Evolutionary conservation across 2,113 vertebrate species (phyloP), one percentile per base, ranked within the genome.

Genomic region (Calyptomena viridis): DNA sequence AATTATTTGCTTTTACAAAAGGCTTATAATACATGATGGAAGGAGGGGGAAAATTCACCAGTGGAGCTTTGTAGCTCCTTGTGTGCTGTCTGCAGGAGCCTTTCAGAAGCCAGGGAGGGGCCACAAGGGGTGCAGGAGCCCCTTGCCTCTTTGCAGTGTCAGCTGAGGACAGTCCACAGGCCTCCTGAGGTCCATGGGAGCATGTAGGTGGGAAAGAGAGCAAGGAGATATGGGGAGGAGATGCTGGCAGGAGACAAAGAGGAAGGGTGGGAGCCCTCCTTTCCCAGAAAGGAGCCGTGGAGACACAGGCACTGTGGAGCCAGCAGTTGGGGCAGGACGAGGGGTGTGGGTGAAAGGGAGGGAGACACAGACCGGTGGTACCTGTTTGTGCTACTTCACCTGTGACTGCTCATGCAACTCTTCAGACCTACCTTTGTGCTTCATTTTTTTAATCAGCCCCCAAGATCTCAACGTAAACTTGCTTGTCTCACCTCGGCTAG

Each of bases 51-150:
- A 58, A 71, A 33, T 23, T 49, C 58, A 72, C 15, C 7, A 5
- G n/a, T 46, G 40, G n/a, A 28, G 15, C 47, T 90, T 18, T 4
- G 2, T 58, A 40, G 19, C 53, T 77, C 28, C n/a, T 78, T 69
- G n/a, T 49, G 15, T 58, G 40, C n/a, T 49, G 56, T 40, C 50
- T 19, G 5, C 31, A 74, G 63, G 33, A 66, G 67, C 14, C 11
- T 62, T 84, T 71, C 4, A 5, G 71, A 58, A 86, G 59, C 28
- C 30, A 63, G 59, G 30, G 81, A 74, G 39, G n/a, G 27, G 7
- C 9, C 31, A 37, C 3, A 14, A 35, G 19, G n/a, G 0, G 1
- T 7, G 3, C 1, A 2, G 23, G 33, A 64, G 19, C 13, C 19
- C 24, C 37, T 83, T 0, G 1, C 1, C 3, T 53, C 37, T 92